Conservation (phyloP, 2,888 invertebrate species). For the Andricus curvator region DNA sequence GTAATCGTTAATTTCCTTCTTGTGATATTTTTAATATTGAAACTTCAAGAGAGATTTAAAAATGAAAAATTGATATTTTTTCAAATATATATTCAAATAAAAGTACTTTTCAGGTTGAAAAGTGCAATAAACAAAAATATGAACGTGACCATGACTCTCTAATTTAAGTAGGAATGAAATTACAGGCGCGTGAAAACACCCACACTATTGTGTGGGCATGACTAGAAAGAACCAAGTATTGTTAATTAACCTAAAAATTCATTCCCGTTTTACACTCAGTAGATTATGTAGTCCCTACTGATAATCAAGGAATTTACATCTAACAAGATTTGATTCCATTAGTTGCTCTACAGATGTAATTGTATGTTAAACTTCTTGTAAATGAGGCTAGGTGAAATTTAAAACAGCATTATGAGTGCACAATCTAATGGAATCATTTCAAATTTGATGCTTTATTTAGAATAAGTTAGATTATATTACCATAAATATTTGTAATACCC, state of each 20-base stretch:
- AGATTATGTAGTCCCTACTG: not conserved
- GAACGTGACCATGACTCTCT: constrained; percentile 4
- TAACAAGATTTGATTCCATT: constrained; percentile 22
- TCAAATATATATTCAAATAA: not conserved
- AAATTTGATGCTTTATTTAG: not conserved
- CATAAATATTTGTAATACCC: too few relatives aligned
- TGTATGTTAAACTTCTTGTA: not conserved
- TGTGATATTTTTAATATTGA: too few relatives aligned
- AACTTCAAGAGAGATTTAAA: too few relatives aligned
- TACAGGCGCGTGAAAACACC: not conserved
- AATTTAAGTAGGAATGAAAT: constrained; percentile 35
- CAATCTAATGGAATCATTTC: not conserved
- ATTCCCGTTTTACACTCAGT: constrained; percentile 5
- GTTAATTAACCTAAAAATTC: constrained; percentile 36
- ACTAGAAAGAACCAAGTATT: constrained; percentile 13
- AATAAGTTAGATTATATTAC: not conserved
- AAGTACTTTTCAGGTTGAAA: not conserved
- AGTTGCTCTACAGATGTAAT: not conserved
- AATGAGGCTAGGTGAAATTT: not conserved
- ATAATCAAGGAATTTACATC: constrained; percentile 22
- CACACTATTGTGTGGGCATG: constrained; percentile 28
- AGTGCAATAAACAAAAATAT: constrained; percentile 10
- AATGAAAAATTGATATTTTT: too few relatives aligned
- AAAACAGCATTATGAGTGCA: not conserved
- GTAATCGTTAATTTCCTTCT: too few relatives aligned